Evolutionary conservation across 1,140 invertebrate species (phyloP).

Genomic region (Pteromalus puparum): DNA sequence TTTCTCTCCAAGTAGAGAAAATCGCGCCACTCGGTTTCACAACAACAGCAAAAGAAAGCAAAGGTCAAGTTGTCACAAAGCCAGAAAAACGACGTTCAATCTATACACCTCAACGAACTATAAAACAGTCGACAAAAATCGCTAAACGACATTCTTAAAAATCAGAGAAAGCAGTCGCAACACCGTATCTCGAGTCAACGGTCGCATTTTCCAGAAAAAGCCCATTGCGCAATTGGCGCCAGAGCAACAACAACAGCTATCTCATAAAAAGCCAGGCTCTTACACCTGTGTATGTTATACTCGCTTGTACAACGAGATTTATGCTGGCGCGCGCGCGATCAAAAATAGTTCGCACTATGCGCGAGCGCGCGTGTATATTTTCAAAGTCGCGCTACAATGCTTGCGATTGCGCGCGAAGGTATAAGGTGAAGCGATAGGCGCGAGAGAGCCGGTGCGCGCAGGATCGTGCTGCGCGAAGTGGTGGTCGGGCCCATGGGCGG

Average conservation of each 20-base stretch:
- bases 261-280: neutral
- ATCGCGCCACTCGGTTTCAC: neutral
- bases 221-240: too few species aligned
- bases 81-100: too few species aligned
- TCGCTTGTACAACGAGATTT: neutral
- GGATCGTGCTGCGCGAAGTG: constrained; percentile 58
- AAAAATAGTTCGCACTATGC: neutral
- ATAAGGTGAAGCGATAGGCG: constrained; percentile 26
- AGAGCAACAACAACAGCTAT: too few species aligned
- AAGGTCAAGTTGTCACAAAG: neutral
- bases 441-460: constrained; percentile 15
- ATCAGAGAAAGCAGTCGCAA: too few species aligned
- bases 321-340: neutral
- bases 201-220: too few species aligned
- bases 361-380: constrained; percentile 49
- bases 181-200: too few species aligned
- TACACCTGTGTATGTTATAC: neutral
- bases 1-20: too few species aligned
- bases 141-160: neutral
- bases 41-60: neutral
- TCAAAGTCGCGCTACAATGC: constrained; percentile 62
- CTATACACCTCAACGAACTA: too few species aligned
- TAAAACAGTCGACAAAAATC: neutral
- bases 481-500: constrained; percentile 73
- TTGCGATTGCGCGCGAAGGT: constrained; percentile 53